Evolutionary conservation across 2,797 vertebrate genomes (phyloP).

Genomic region (Notoglanidium macrostoma): DNA sequence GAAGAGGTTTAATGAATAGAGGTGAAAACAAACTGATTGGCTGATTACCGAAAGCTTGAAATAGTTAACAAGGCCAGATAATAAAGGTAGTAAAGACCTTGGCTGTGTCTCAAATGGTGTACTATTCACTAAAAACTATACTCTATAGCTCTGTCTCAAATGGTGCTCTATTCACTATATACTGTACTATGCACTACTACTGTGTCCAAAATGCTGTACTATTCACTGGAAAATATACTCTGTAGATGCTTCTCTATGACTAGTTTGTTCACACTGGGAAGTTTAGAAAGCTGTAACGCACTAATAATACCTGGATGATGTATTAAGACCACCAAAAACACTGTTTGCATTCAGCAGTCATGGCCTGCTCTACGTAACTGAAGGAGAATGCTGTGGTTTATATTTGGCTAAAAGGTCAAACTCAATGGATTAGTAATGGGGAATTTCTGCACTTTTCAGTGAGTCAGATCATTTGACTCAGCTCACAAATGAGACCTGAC

Average conservation of each 20-base stretch:
- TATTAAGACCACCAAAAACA: not conserved
- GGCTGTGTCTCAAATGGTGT: not conserved
- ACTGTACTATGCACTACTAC: not conserved
- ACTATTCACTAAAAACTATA: not conserved
- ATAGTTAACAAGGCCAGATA: not conserved
- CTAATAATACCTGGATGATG: not conserved
- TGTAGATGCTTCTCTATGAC: not conserved
- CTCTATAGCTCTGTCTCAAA: not conserved
- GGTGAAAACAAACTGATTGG: not conserved
- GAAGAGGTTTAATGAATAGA: not conserved
- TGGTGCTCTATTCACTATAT: not conserved
- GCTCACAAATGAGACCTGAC: not conserved
- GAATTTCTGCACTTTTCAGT: not conserved
- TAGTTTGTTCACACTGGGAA: not conserved
- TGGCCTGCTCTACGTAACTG: not conserved
- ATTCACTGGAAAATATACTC: not conserved
- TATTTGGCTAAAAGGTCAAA: conserved; percentile 1
- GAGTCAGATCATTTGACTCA: not conserved
- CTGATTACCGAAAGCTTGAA: not conserved
- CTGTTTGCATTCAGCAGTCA: not conserved
- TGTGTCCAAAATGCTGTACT: not conserved
- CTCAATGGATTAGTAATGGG: not conserved
- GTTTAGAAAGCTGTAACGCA: not conserved
- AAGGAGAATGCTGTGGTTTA: not conserved
- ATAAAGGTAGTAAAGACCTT: not conserved